These are phyloP conservation scores for Apis dorsata DNA, from an alignment of 1,140 invertebrate species.

Conservation along the genomic window DNA sequence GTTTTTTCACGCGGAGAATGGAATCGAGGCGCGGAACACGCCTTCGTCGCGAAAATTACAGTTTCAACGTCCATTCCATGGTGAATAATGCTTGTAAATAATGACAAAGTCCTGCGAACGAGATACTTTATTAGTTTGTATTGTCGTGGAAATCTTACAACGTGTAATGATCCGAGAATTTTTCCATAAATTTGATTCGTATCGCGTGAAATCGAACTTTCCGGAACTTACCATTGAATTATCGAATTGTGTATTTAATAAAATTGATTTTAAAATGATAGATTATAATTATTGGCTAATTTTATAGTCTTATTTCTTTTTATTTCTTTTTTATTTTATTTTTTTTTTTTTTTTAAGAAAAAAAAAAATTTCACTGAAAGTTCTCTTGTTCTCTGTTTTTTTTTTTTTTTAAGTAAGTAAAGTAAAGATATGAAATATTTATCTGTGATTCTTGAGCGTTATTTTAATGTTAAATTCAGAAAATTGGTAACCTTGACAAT, in stretches of 20 bases:
- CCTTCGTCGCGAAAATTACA: constrained; percentile 29
- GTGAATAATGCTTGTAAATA: constrained; percentile 30
- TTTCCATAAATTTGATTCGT: background rate
- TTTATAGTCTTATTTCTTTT: background rate
- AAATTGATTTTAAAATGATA: background rate
- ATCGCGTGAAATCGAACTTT: background rate
- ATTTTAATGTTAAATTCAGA: background rate
- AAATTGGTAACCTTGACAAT: constrained; percentile 18
- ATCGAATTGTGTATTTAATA: background rate
- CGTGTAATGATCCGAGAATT: background rate
- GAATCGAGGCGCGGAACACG: constrained; percentile 19
- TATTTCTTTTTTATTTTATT: no score
- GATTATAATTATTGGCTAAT: background rate
- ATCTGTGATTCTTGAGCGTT: background rate
- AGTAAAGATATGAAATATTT: no score
- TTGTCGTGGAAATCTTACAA: background rate
- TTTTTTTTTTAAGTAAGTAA: no score
- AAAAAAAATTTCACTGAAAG: no score
- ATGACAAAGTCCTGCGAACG: background rate
- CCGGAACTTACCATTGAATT: background rate
- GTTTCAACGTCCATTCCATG: background rate
- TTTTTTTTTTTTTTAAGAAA: background rate
- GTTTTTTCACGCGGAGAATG: constrained; percentile 1
- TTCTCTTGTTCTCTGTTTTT: no score
- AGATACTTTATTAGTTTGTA: background rate